Evolutionary conservation across 2,113 vertebrate species (phyloP), one percentile per base, ranked within the genome.

Genomic region (Microcebus ravelobensis): DNA sequence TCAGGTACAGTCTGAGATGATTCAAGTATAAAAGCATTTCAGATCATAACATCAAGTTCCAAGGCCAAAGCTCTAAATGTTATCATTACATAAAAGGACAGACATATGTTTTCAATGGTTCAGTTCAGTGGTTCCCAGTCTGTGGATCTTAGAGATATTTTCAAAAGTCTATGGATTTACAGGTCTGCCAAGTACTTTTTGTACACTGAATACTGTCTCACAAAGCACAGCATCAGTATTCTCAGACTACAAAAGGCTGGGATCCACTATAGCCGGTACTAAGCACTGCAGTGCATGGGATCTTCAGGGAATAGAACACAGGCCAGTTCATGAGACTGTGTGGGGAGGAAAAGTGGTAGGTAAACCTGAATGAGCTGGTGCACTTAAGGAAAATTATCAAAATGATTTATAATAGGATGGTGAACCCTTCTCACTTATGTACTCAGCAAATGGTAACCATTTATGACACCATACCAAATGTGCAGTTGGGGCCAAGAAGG

Each of bases 101-200:
- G 83, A 86, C 92, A 80, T 23, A 73, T 73, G 71, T 81, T 97
- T 97, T 82, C 77, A 88, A 85, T 97, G 96, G 80, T 74, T 90
- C 88, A 10, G 42, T 74, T 70, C 90, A 73, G 36, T 91, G 87
- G 15, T 91, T 92, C 50, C 45, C 74, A 96, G 50, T 39, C 77
- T 96, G 48, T 85, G 90, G 50, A 76, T 61, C 81, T 84, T 52
- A 92, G 73, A 84, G 80, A 8, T 91, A 70, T 57, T 95, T 86
- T 45, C 61, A 73, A 57, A 95, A 88, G 31, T 71, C 36, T 65
- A 71, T 88, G 73, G 61, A 74, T 89, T 85, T 89, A 71, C 29
- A 91, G 68, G 23, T 55, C 76, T 93, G 55, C 83, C 90, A 95
- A 86, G 61, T 57, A 29, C 55, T 79, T 93, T 90, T 15, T 61